Base-by-base conservation (phyloP, 1,140 invertebrate genomes). In the Drosophila kanapiae region DNA sequence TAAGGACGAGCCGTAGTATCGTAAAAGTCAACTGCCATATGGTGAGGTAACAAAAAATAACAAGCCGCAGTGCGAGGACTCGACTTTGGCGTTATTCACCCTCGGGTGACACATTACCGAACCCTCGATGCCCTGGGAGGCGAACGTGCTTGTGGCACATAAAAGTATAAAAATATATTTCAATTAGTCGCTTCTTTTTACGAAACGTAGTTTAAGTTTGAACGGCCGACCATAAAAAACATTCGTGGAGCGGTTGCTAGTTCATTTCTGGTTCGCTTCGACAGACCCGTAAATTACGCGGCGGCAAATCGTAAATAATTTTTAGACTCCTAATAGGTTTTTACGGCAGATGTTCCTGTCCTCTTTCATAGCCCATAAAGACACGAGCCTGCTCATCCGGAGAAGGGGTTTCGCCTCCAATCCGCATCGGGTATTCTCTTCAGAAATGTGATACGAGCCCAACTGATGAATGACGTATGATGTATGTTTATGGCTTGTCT, bases 1-100 rank as follows among this genome's bases (percentile, higher is more conserved):
- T 38, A 72, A 54, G 18, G 40, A 35, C 64, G 43, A 56, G 37
- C 29, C 68, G 18, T 59, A 51, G 57, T 57, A 80, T 87, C 83
- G 80, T 87, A 84, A 87, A 88, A 87, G 71, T 84, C 83, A 80
- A 87, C 72, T 53, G 65, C 80, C 84, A 87, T 87, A 88, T 87
- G 84, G 84, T 68, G 68, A 84, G 84, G 84, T 88, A 87, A 88
- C 84, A 87, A 87, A 87, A 87, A 84, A 84, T 88, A 87, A 87
- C 85, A 84, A 87, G 85, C 77, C 49, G 56, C 42, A 43, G 47
- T 35, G 43, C 54, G 49, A 58, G 65, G 60, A 62, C 29, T 58
- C 45, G 60, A 62, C 29, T 58, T 49, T 16, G 45, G 38, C 49
- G 49, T 69, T 62, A 78, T 67, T 77, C 84, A 80, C 75, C 80